These are phyloP conservation scores for Pollicipes pollicipes DNA, from an alignment of 1,140 invertebrate genomes.

Conservation along the genomic window DNA sequence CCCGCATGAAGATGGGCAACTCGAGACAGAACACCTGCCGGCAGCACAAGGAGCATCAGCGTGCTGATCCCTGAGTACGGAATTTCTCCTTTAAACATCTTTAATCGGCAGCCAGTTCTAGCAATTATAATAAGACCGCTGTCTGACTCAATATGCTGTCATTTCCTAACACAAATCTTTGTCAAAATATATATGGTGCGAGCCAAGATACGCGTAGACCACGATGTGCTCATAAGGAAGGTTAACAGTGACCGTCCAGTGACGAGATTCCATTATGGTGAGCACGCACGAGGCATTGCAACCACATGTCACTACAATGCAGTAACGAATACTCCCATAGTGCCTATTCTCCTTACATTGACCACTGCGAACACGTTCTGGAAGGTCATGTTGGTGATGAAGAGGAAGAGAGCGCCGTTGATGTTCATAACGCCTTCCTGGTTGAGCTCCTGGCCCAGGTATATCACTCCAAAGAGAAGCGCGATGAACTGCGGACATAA, in stretches of 20 bases:
- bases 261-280: no score
- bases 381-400: slow-evolving; percentile 84
- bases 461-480: slow-evolving; percentile 69
- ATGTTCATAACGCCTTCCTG: slow-evolving; percentile 84
- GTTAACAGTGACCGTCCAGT: no score
- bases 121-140: not conserved
- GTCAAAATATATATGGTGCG: no score
- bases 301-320: no score
- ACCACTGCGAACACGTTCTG: slow-evolving; percentile 78
- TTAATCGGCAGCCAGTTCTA: not conserved
- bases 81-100: no score
- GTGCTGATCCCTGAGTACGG: not conserved
- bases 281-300: no score
- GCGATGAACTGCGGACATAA: slow-evolving; percentile 56
- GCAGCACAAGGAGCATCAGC: not conserved
- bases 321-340: not conserved
- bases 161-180: no score
- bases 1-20: slow-evolving; percentile 74
- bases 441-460: slow-evolving; percentile 61
- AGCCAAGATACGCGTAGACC: no score
- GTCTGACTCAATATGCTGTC: not conserved
- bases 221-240: no score
- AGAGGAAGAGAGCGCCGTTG: slow-evolving; percentile 84
- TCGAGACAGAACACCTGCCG: slow-evolving; percentile 77
- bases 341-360: slow-evolving; percentile 43